Evolutionary conservation across 1,140 invertebrate species (phyloP).

Genomic region (Chrysomallon squamiferum): DNA sequence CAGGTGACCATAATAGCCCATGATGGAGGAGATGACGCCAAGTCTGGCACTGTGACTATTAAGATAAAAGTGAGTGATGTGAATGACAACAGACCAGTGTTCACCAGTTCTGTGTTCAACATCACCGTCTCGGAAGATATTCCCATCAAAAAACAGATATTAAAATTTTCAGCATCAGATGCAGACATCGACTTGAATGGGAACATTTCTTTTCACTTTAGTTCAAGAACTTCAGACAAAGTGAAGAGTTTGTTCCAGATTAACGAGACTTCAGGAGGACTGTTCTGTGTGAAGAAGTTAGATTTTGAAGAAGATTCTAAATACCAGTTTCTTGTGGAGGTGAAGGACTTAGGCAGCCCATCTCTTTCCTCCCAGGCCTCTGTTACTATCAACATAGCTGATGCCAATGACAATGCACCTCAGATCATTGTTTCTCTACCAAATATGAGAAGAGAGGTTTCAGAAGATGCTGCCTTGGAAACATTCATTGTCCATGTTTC

Average conservation of each 20-base stretch:
- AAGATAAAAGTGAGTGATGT: conserved; percentile 92
- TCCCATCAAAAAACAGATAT: conserved; percentile 72
- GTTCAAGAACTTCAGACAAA: conserved; percentile 40
- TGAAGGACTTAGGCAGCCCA: conserved; percentile 43
- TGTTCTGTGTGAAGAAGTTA: conserved; percentile 31
- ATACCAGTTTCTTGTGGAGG: conserved; percentile 44
- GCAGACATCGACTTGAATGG: conserved; percentile 90
- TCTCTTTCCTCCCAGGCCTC: conserved; percentile 88
- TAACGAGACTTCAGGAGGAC: conserved; percentile 36
- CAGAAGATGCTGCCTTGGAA: conserved; percentile 43
- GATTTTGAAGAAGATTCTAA: conserved; percentile 47
- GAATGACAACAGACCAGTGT: conserved; percentile 94
- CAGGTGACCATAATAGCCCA: conserved; percentile 82
- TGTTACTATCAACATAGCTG: conserved; percentile 91
- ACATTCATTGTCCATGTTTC: conserved; percentile 53
- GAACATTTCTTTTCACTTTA: conserved; percentile 83
- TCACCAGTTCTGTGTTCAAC: conserved; percentile 67
- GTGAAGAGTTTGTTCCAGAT: conserved; percentile 42
- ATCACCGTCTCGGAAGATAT: conserved; percentile 86
- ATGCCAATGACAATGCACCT: conserved; percentile 95
- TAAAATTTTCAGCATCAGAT: conserved; percentile 85
- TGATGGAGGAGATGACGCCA: conserved; percentile 87
- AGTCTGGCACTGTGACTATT: conserved; percentile 88
- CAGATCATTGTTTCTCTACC: conserved; percentile 72
- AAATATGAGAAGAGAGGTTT: conserved; percentile 36